Evolutionary conservation across 2,797 vertebrate species (phyloP).

Genomic region (Poecilia velifera): DNA sequence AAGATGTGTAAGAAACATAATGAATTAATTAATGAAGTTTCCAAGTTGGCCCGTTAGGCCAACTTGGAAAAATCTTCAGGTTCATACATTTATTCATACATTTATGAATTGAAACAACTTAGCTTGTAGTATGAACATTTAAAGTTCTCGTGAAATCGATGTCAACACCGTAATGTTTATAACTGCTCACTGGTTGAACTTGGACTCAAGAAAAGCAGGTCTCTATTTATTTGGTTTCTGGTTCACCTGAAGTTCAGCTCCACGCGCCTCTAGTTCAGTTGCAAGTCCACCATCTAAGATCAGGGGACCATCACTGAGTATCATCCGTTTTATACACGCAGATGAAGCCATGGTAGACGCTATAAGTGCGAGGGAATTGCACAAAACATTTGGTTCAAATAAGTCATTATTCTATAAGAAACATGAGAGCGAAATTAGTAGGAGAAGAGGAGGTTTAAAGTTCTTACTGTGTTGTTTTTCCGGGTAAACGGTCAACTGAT

Average conservation of each 20-base stretch:
- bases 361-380: neutral
- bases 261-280: conserved; percentile 82
- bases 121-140: neutral
- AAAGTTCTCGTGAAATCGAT: neutral
- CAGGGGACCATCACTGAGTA: conserved; percentile 48
- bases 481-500: conserved; percentile 38
- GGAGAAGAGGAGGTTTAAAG: neutral
- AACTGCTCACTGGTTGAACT: neutral
- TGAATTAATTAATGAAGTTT: neutral
- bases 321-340: conserved; percentile 19
- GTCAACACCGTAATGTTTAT: neutral
- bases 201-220: neutral
- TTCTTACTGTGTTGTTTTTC: conserved; percentile 48
- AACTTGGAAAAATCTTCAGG: neutral
- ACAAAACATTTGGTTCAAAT: neutral
- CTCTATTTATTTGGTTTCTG: neutral
- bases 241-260: conserved; percentile 77
- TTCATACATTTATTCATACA: neutral
- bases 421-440: no score
- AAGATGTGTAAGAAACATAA: neutral
- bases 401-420: neutral
- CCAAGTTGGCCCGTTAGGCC: no score
- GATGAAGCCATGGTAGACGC: conserved; percentile 45
- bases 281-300: conserved; percentile 84
- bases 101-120: neutral